Evolutionary conservation across 2,888 invertebrate genomes (phyloP), one percentile per base, ranked within the genome.

Genomic region (Ceramica pisi): DNA sequence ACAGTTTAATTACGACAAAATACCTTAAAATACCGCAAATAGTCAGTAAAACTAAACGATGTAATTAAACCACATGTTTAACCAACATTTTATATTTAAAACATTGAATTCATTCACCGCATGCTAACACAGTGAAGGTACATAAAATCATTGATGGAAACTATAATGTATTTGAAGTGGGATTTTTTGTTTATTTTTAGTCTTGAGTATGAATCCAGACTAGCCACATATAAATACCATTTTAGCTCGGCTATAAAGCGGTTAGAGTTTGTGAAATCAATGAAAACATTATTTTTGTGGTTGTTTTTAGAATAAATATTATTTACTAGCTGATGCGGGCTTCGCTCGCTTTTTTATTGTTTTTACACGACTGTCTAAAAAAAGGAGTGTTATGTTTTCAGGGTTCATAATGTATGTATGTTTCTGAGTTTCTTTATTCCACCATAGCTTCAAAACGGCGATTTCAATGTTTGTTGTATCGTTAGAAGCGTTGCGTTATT

Each of bases 91-190:
- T n/a, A 10, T 3, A 46, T 31, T 31, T 46, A 3, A 55, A n/a
- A 50, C 8, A 41, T 21, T 35, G 35, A n/a, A 21, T 19, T 41
- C 35, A 44, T 16, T 60, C 23, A 31, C 38, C 7, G 7, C 23
- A 51, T n/a, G 55, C 55, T 55, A 51, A 51, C 14, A 53, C 21
- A 23, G 16, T 31, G 5, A 21, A 26, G 46, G n/a, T 70, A 44
- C 23, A 44, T 46, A 71, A 46, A 53, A 14, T 53, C 38, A 62
- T 61, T 51, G 38, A 71, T 53, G 10, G 62, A 26, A 46, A 16
- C 21, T 19, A 21, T 38, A 62, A 71, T 72, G 53, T 26, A 8
- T 46, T 72, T 72, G 62, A 72, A 71, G 61, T 71, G 61, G 35
- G 5, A 16, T 35, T 35, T 35, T 51, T 48, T 56, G 10, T 71